A percentile compares a stretch with the other conserved stretches of the same genome.
Conservation (phyloP, 1,140 invertebrate species). For the Druon quercuslanigerum region DNA sequence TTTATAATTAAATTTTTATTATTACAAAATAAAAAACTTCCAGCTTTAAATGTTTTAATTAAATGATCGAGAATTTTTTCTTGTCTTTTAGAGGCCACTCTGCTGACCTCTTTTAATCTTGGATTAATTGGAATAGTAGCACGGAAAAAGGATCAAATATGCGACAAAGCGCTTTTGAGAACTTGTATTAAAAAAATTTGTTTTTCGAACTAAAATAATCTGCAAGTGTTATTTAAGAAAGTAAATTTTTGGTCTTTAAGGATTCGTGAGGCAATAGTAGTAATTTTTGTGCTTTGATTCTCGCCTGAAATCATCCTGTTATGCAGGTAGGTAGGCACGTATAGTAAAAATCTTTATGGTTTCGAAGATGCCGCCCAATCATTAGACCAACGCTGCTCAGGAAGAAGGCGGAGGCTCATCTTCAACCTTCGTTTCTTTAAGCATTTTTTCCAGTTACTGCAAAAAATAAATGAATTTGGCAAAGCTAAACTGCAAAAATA, state of each 20-base stretch:
- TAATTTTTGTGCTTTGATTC: neutral
- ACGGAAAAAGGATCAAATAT: too few species aligned
- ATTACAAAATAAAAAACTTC: too few species aligned
- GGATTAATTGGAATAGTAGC: too few species aligned
- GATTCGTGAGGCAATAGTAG: too few species aligned
- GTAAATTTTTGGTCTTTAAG: too few species aligned
- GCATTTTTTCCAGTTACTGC: conserved; percentile 38
- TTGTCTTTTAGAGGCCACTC: too few species aligned
- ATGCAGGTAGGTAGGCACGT: conserved; percentile 35
- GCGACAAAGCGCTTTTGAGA: too few species aligned
- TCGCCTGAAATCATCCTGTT: conserved; percentile 27
- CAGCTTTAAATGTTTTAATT: too few species aligned
- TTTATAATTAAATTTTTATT: too few species aligned
- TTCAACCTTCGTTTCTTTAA: neutral
- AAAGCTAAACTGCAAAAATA: conserved; percentile 23
- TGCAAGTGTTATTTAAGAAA: neutral
- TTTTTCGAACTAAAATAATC: neutral
- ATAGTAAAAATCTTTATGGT: conserved; percentile 41
- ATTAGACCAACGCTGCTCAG: conserved; percentile 48
- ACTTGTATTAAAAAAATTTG: too few species aligned
- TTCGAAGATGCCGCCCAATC: conserved; percentile 56
- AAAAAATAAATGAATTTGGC: conserved; percentile 41
- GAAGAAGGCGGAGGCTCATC: conserved; percentile 44
- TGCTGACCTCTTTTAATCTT: too few species aligned
- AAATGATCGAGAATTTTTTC: too few species aligned